Evolutionary conservation across 2,888 invertebrate genomes (phyloP), one percentile per base, ranked within the genome.

Genomic region (Dione vanillae): DNA sequence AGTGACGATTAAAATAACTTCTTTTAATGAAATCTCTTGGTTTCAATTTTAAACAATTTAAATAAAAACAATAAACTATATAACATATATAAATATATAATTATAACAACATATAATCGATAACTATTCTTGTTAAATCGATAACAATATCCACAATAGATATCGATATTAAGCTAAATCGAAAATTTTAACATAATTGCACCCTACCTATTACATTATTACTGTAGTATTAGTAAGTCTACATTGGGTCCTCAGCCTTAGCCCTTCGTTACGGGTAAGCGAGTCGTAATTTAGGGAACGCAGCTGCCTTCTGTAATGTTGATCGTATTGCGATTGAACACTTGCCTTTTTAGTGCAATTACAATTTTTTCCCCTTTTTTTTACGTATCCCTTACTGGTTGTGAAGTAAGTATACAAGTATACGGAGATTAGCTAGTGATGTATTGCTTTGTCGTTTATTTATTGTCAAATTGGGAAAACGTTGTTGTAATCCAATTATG

Each of bases 231-330:
- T 27, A 0, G 10, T 27, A 61, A 61, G 45, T 45, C 45, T 27
- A 59, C 27, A 59, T 61, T 72, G 37, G 65, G 64, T 67, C 43
- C 68, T 51, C 65, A 61, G 65, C 70, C 49, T 72, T 78, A 80
- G 78, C 77, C 91, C 91, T 89, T 86, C 85, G 85, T 82, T 84
- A 80, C 83, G 80, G 82, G 83, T 83, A 87, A 89, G 85, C 85
- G 87, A 77, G 81, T 81, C 85, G 88, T 91, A 91, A 89, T 89
- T 91, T 89, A 90, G 90, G 87, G 87, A 82, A 85, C 86, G 79
- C 92, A 92, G 90, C 92, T 92, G 92, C 83, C 84, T 79, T 87
- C 83, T 83, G 85, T 91, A 90, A 92, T 89, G 90, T 86, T 91
- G 91, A 92, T 92, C 92, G 91, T 90, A 92, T 92, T 89, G 89